Evolutionary conservation across 2,113 vertebrate species (phyloP), one percentile per base, ranked within the genome.

Genomic region (Etheostoma spectabile): DNA sequence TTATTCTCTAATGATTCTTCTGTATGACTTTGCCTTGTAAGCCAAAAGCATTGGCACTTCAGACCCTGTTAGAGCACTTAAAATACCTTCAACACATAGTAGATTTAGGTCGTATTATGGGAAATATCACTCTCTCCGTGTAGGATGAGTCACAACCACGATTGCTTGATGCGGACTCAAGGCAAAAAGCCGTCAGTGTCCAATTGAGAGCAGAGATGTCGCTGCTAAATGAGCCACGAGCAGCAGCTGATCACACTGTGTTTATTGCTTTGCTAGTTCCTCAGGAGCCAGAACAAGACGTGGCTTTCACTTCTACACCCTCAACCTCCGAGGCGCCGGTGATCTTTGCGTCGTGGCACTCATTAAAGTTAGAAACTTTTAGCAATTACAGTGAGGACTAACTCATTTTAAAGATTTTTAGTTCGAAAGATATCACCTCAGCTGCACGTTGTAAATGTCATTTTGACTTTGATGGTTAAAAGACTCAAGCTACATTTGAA

Each of bases 171-270:
- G 46, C 60, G 46, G 79, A 83, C 79, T 75, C 13, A 18, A 72
- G 69, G 64, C 56, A 12, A 49, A 71, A 51, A 33, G 57, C 63
- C 14, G 2, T 30, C 13, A 4, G 12, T 35, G 79, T 80, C 79
- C 35, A 19, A 38, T 1, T 61, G 30, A 59, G 67, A 86, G 74
- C 80, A 64, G 72, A 71, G 68, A 79, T 61, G 63, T 53, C 1
- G 49, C 61, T 82, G 85, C 55, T 62, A 38, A 86, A 77, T 81
- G 85, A 89, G 8, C 79, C 19, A 0, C 73, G 69, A 88, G 86
- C 77, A 66, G 59, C 80, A 35, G 80, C 71, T 66, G 63, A 87
- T 87, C 70, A 59, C 79, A 0, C 5, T 1, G 55, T 67, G 52
- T 70, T 73, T 62, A 79, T 55, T 59, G 77, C 82, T 76, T 59